Percentiles rank a stretch among this genome's conserved stretches.
These are phyloP conservation scores for Pongo pygmaeus DNA, from an alignment of 2,113 vertebrate genomes.

Conservation along the genomic window DNA sequence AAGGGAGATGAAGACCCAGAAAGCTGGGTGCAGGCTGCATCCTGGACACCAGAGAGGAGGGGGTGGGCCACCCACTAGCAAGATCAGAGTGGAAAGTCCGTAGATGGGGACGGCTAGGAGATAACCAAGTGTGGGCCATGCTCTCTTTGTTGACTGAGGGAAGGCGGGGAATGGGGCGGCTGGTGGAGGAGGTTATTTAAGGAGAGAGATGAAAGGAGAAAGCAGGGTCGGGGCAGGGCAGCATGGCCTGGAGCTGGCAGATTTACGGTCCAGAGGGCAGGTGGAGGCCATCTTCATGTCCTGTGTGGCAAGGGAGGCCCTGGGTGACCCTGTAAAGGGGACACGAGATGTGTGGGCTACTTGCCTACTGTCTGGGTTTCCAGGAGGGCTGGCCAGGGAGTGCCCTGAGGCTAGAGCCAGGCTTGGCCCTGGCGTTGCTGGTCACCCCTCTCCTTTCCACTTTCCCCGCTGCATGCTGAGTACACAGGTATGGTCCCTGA, in stretches of 20 bases:
- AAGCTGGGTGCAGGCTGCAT: background rate
- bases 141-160: background rate
- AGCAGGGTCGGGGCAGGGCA: background rate
- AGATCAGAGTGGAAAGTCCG: background rate
- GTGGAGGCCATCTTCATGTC: background rate
- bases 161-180: background rate
- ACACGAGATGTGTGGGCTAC: background rate
- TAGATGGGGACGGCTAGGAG: background rate
- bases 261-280: background rate
- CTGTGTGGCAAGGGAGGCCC: background rate
- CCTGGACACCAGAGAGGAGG: background rate
- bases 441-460: background rate
- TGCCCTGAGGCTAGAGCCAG: background rate
- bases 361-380: background rate
- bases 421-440: too few relatives aligned
- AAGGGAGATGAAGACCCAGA: background rate
- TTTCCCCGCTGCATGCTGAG: background rate
- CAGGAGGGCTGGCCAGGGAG: background rate
- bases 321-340: background rate
- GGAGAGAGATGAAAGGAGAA: background rate
- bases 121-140: background rate
- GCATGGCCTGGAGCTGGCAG: background rate
- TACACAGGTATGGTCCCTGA: background rate
- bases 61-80: background rate
- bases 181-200: background rate